A percentile compares a stretch with the other conserved stretches of the same genome.
Evolutionary conservation across 2,797 vertebrate species (phyloP).

Genomic region (Tachyglossus aculeatus): DNA sequence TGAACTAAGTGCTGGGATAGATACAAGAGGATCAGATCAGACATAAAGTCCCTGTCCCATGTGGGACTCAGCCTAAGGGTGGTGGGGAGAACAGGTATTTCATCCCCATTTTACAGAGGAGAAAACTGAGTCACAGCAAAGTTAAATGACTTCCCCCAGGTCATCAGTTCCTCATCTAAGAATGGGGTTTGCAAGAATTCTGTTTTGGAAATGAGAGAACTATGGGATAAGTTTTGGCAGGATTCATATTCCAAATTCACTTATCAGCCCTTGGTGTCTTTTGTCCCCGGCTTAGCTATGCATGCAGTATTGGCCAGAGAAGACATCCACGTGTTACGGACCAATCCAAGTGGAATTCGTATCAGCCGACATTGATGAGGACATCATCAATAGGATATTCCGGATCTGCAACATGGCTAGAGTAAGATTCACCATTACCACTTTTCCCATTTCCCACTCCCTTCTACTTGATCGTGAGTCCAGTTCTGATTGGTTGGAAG

Average conservation of each 20-base stretch:
- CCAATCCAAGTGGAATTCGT: constrained; percentile 97
- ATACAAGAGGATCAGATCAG: too few species aligned
- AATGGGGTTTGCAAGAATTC: not conserved
- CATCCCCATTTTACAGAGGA: too few species aligned
- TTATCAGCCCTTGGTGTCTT: not conserved
- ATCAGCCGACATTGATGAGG: constrained; percentile 95
- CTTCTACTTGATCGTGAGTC: not conserved
- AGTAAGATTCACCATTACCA: constrained; percentile 64
- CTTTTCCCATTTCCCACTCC: not conserved
- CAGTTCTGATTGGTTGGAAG: too few species aligned
- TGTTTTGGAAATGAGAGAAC: too few species aligned
- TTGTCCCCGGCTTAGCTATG: constrained; percentile 78
- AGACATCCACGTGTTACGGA: constrained; percentile 92
- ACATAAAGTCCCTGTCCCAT: too few species aligned
- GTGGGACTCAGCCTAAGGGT: too few species aligned
- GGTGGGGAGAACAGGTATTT: too few species aligned
- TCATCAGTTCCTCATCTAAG: not conserved
- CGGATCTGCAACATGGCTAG: constrained; percentile 98
- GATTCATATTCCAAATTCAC: not conserved
- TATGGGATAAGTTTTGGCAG: too few species aligned
- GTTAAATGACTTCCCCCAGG: too few species aligned
- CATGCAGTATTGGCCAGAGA: constrained; percentile 99
- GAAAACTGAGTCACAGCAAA: too few species aligned
- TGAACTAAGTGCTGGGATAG: too few species aligned
- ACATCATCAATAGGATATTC: constrained; percentile 97